Percentiles rank a stretch among this genome's conserved stretches.
phyloP scores from a whole-genome alignment of 2,797 vertebrate species.

The Intellagama lesueurii region DNA sequence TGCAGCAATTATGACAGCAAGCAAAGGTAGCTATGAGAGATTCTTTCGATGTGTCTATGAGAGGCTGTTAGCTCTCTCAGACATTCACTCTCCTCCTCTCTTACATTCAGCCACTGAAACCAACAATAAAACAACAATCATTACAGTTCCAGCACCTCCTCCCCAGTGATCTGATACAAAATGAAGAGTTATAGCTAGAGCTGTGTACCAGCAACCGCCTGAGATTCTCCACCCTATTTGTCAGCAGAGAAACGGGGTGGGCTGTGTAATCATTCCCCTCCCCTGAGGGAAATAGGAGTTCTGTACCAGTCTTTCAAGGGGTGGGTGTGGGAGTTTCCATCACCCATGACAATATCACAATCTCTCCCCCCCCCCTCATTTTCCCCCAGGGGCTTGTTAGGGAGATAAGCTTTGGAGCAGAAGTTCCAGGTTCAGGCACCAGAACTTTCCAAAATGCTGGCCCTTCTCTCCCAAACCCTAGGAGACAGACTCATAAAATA shows the following conservation, averaged over 20 bases:
- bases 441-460: too few relatives aligned
- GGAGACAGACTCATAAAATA: too few relatives aligned
- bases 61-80: constrained; percentile 38
- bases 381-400: too few relatives aligned
- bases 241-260: neutral
- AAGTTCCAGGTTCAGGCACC: too few relatives aligned
- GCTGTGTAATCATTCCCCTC: neutral
- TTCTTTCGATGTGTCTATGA: constrained; percentile 25
- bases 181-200: neutral
- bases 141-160: neutral
- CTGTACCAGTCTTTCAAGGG: neutral
- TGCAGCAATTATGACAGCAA: constrained; percentile 51
- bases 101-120: constrained; percentile 9
- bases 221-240: neutral
- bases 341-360: too few relatives aligned
- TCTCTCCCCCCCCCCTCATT: too few relatives aligned
- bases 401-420: too few relatives aligned
- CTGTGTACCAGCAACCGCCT: neutral
- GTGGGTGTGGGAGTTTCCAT: neutral
- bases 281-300: neutral
- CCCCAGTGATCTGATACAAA: neutral
- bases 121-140: constrained; percentile 15
- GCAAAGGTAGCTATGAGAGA: constrained; percentile 22
- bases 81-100: neutral
- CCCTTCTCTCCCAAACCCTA: too few relatives aligned